Evolutionary conservation across 2,888 invertebrate species (phyloP).

Genomic region (Ferdinandea cuprea): DNA sequence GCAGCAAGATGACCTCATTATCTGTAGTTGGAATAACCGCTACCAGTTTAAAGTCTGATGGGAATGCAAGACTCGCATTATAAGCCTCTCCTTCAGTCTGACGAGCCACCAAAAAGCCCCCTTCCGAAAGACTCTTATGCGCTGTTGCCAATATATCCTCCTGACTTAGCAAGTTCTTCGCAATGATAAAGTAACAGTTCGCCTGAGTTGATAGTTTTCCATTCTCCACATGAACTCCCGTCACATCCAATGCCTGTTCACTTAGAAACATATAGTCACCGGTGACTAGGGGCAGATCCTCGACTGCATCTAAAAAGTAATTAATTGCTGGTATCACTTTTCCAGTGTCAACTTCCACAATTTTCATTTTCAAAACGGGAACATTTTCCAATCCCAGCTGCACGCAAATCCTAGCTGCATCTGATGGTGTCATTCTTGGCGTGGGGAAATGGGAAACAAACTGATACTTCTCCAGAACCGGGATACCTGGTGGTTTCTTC

Average conservation of each 20-base stretch:
- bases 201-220: slow-evolving; percentile 84
- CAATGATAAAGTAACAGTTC: slow-evolving; percentile 80
- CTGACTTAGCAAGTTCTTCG: slow-evolving; percentile 76
- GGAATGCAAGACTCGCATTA: slow-evolving; percentile 81
- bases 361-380: slow-evolving; percentile 86
- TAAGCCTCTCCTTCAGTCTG: slow-evolving; percentile 29
- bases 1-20: slow-evolving; percentile 78
- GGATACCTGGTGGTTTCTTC: slow-evolving; percentile 87
- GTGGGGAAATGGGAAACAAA: slow-evolving; percentile 87
- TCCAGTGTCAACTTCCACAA: slow-evolving; percentile 85
- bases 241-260: slow-evolving; percentile 78
- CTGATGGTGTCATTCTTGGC: slow-evolving; percentile 79
- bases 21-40: slow-evolving; percentile 78
- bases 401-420: slow-evolving; percentile 86
- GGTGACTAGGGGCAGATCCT: slow-evolving; percentile 88
- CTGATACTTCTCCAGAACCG: slow-evolving; percentile 89
- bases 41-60: slow-evolving; percentile 78
- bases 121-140: slow-evolving; percentile 84
- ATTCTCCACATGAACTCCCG: slow-evolving; percentile 86
- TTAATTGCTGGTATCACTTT: slow-evolving; percentile 84
- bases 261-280: slow-evolving; percentile 86
- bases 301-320: slow-evolving; percentile 85
- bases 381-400: slow-evolving; percentile 90
- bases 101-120: slow-evolving; percentile 86
- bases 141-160: slow-evolving; percentile 83